phyloP scores from a whole-genome alignment of 2,888 invertebrate species.

The Meta bourneti region DNA sequence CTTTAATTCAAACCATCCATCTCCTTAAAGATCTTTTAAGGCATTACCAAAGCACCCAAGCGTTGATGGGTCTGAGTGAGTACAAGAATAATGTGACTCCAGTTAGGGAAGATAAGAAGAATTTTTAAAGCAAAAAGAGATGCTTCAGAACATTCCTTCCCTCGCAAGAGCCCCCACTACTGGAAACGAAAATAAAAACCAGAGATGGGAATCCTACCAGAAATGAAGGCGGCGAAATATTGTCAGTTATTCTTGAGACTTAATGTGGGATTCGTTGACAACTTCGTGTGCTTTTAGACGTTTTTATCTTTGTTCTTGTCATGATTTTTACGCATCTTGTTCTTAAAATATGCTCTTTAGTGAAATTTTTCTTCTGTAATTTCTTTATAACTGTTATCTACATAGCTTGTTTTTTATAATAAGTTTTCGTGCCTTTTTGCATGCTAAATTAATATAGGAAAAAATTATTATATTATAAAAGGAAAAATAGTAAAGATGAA shows the following conservation, averaged over 20 bases:
- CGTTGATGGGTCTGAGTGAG: slow-evolving; percentile 28
- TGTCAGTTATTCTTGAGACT: slow-evolving; percentile 70
- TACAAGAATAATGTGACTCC: slow-evolving; percentile 13
- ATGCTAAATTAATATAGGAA: no score
- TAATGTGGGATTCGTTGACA: slow-evolving; percentile 27
- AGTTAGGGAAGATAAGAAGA: neutral
- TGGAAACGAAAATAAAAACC: slow-evolving; percentile 7
- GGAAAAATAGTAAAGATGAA: no score
- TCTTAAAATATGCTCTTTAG: neutral
- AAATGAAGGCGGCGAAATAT: slow-evolving; percentile 66
- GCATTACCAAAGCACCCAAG: slow-evolving; percentile 20
- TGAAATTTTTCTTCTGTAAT: neutral
- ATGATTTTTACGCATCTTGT: slow-evolving; percentile 34
- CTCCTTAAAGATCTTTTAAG: slow-evolving; percentile 20
- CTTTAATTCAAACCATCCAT: slow-evolving; percentile 3
- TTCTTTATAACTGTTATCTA: neutral
- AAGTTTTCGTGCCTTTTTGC: no score
- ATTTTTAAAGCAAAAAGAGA: slow-evolving; percentile 19
- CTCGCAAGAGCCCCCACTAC: slow-evolving; percentile 12
- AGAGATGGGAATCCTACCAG: slow-evolving; percentile 13
- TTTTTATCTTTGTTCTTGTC: slow-evolving; percentile 24
- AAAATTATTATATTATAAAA: no score
- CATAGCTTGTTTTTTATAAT: no score
- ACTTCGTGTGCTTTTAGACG: slow-evolving; percentile 36
- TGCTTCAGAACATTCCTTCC: slow-evolving; percentile 20